Evolutionary conservation across 2,113 vertebrate species (phyloP).

Genomic region (Riparia riparia): DNA sequence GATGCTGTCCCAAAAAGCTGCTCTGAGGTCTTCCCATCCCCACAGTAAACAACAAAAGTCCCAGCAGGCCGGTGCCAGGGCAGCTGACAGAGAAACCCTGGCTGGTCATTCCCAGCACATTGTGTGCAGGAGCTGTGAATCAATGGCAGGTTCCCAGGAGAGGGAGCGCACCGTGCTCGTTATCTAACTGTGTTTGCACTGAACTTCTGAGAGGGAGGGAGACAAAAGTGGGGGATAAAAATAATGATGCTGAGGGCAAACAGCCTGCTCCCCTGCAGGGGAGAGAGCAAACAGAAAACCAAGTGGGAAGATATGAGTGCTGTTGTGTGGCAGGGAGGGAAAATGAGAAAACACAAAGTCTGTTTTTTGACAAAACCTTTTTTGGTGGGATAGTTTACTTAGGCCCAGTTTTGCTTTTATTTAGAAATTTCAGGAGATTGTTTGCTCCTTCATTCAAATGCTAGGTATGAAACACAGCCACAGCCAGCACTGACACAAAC

Average conservation of each 20-base stretch:
- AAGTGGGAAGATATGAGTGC: not conserved
- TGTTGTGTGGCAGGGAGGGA: not conserved
- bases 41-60: not conserved
- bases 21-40: not conserved
- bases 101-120: not conserved
- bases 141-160: not conserved
- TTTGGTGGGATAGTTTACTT: not conserved
- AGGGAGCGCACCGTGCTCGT: not conserved
- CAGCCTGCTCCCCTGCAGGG: not conserved
- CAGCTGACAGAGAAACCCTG: not conserved
- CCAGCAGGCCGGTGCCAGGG: rapidly evolving
- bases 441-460: not conserved
- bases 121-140: not conserved
- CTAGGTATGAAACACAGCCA: not conserved
- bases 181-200: not conserved
- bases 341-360: not conserved
- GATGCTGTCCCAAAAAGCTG: not conserved
- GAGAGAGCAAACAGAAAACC: not conserved
- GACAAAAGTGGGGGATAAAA: not conserved
- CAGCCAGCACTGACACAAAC: not conserved
- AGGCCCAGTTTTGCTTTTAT: not conserved
- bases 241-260: not conserved
- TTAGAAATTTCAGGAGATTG: not conserved
- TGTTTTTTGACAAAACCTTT: not conserved
- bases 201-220: not conserved